Evolutionary conservation across 2,888 invertebrate species (phyloP).

Genomic region (Drosophila nr. fundita): DNA sequence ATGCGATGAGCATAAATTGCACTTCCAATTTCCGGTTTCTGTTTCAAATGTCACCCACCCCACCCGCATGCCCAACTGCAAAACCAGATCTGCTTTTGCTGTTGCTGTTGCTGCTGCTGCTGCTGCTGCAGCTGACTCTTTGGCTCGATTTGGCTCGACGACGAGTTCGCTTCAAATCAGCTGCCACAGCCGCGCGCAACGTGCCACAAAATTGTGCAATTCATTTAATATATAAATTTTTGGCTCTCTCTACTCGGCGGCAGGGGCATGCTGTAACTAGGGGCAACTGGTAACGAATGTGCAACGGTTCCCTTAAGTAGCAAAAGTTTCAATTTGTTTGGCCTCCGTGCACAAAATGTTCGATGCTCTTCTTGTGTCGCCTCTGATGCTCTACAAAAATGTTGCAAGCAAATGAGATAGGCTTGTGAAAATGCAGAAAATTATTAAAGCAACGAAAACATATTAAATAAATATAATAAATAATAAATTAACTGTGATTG

Average conservation of each 20-base stretch:
- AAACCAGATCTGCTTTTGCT: not conserved
- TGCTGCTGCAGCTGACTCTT: slow-evolving; percentile 7
- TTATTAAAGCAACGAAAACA: not conserved
- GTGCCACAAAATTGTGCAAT: slow-evolving; percentile 72
- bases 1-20: slow-evolving; percentile 73
- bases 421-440: not conserved
- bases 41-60: slow-evolving; percentile 68
- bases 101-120: not conserved
- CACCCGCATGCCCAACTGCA: slow-evolving; percentile 4
- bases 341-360: slow-evolving; percentile 46
- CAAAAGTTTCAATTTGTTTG: slow-evolving; percentile 70
- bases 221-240: slow-evolving; percentile 68
- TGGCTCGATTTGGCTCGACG: slow-evolving; percentile 41
- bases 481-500: not conserved
- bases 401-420: not conserved
- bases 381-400: slow-evolving; percentile 17
- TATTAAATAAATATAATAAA: not conserved
- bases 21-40: slow-evolving; percentile 75
- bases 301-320: slow-evolving; percentile 62
- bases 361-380: slow-evolving; percentile 26
- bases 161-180: slow-evolving; percentile 50
- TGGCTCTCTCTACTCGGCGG: slow-evolving; percentile 14
- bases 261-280: not conserved
- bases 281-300: slow-evolving; percentile 57
- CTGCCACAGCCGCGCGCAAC: slow-evolving; percentile 51